Conservation (phyloP, 2,113 vertebrate genomes). For the Pseudorectes ferrugineus region DNA sequence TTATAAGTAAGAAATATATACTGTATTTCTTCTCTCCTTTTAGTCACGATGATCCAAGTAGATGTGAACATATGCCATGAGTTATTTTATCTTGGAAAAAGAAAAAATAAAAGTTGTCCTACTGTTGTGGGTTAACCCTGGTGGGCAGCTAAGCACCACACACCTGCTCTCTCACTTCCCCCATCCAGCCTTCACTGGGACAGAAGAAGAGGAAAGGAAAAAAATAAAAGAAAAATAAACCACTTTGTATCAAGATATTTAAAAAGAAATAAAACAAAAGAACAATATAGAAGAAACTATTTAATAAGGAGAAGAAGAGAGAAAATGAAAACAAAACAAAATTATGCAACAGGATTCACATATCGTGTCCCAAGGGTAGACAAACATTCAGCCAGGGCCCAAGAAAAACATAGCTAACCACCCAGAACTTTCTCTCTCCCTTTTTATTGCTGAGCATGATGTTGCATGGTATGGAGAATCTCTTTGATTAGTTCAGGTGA, state of each 20-base stretch:
- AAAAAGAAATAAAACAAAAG: not conserved
- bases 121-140: not conserved
- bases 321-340: not conserved
- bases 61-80: not conserved
- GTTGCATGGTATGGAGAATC: not conserved
- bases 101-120: not conserved
- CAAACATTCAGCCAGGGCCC: not conserved
- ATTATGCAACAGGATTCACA: not conserved
- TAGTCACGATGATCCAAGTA: not conserved
- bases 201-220: not conserved
- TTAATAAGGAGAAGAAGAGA: not conserved
- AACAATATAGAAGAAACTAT: not conserved
- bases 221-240: not conserved
- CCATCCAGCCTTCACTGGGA: not conserved
- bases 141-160: not conserved
- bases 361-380: not conserved
- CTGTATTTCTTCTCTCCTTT: not conserved
- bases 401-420: not conserved
- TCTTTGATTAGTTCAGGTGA: not conserved
- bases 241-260: not conserved
- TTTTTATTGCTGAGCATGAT: not conserved
- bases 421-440: not conserved
- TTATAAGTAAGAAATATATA: not conserved
- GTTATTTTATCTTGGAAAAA: not conserved
- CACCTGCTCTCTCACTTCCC: accelerated